phyloP scores from a whole-genome alignment of 2,797 vertebrate species.

The Melanotaenia maccullochi region DNA sequence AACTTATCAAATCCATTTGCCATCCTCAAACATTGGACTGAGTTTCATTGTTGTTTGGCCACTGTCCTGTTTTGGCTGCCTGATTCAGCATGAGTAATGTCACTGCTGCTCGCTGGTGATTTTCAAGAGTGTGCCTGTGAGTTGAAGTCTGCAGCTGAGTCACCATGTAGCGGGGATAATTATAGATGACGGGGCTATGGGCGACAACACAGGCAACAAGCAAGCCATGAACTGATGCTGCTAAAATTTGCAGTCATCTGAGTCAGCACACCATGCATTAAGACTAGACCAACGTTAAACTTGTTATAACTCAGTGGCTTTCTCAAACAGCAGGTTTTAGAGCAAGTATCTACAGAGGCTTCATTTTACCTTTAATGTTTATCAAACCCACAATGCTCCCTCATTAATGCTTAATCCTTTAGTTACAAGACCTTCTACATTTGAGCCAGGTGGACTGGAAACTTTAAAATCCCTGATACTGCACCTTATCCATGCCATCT shows the following conservation, averaged over 20 bases:
- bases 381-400: slow-evolving; percentile 21
- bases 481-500: not conserved
- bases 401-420: slow-evolving; percentile 31
- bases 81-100: slow-evolving; percentile 68
- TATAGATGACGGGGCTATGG: slow-evolving; percentile 67
- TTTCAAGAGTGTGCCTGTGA: slow-evolving; percentile 56
- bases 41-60: slow-evolving; percentile 51
- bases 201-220: slow-evolving; percentile 62
- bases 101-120: slow-evolving; percentile 50
- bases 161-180: slow-evolving; percentile 66
- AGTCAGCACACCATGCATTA: slow-evolving; percentile 62
- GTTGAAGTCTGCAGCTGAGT: slow-evolving; percentile 64
- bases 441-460: slow-evolving; percentile 3
- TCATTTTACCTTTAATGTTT: slow-evolving; percentile 31
- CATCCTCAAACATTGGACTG: slow-evolving; percentile 20
- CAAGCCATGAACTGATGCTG: slow-evolving; percentile 61
- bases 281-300: slow-evolving; percentile 51
- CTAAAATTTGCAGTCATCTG: slow-evolving; percentile 74
- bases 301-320: slow-evolving; percentile 53
- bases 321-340: slow-evolving; percentile 44
- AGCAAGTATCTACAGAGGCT: slow-evolving; percentile 23
- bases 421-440: not conserved
- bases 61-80: slow-evolving; percentile 44
- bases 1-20: slow-evolving; percentile 26
- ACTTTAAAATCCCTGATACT: not conserved